Evolutionary conservation across 2,113 vertebrate genomes (phyloP), one percentile per base, ranked within the genome.

Genomic region (Stigmatopora argus): DNA sequence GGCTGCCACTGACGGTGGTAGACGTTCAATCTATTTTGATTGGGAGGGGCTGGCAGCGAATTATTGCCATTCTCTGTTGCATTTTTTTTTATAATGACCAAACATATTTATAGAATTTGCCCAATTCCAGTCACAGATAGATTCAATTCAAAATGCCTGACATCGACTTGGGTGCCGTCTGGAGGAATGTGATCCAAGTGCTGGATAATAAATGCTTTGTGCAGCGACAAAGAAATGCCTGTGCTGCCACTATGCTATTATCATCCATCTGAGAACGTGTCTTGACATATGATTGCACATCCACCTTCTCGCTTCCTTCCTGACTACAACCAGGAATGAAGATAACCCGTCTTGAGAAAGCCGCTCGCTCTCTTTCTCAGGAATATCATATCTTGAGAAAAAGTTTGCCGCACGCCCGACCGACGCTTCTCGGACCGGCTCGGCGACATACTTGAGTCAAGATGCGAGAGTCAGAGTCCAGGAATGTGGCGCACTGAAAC

Each of bases 171-270:
- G 17, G 47, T 49, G 46, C 47, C 18, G 18, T 57, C 55, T 57
- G 55, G 55, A 35, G 55, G 14, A 35, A 46, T 47, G 46, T 64
- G 15, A 53, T 67, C 62, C 67, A 62, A 38, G 66, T 55, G 65
- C 46, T 11, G 63, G 60, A 81, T 83, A 87, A 86, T 83, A 85
- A 76, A 84, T 64, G 77, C 74, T 77, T 81, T 88, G 83, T 84
- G 65, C 68, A 64, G 60, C 49, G 60, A 85, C 85, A 86, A 87
- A 78, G 83, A 66, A 59, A 55, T 47, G 63, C 70, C 76, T 82
- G 85, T 86, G 65, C 59, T 64, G 62, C 64, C 34, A 80, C 66
- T 70, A 78, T 64, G 84, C 83, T 59, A 65, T 68, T 77, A 62
- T 21, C 38, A 31, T 48, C 15, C 73, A 72, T 78, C 67, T 66